phyloP scores from a whole-genome alignment of 1,140 invertebrate species.

The Bombus confusus region DNA sequence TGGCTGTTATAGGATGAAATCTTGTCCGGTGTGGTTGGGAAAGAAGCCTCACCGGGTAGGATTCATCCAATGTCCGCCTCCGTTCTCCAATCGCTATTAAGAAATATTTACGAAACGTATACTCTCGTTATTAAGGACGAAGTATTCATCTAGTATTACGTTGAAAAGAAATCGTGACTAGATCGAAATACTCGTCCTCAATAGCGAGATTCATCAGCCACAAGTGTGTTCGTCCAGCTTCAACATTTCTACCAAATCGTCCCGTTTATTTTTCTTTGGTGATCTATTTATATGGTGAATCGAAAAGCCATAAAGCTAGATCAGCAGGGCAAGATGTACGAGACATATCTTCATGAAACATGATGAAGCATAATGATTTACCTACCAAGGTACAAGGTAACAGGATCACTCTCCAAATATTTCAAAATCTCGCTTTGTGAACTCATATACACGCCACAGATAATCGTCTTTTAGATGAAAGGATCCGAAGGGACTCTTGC shows the following conservation, averaged over 20 bases:
- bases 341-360: slow-evolving; percentile 64
- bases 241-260: slow-evolving; percentile 1
- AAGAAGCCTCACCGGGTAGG: slow-evolving; percentile 76
- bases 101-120: not conserved
- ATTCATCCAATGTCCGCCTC: slow-evolving; percentile 73
- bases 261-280: slow-evolving; percentile 84
- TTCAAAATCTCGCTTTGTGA: not conserved
- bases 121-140: slow-evolving; percentile 65
- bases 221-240: not conserved
- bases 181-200: slow-evolving; percentile 81
- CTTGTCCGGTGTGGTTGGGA: slow-evolving; percentile 66
- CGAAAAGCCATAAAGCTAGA: slow-evolving; percentile 85
- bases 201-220: not conserved
- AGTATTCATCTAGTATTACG: slow-evolving; percentile 78
- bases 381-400: not conserved
- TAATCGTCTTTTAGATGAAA: slow-evolving; percentile 37
- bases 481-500: slow-evolving; percentile 81
- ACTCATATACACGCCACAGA: not conserved
- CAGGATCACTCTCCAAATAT: not conserved
- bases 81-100: slow-evolving; percentile 20
- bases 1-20: slow-evolving; percentile 70
- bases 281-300: slow-evolving; percentile 84
- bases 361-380: not conserved
- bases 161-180: slow-evolving; percentile 80
- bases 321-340: slow-evolving; percentile 83